Conservation (phyloP, 2,888 invertebrate genomes). For the Diplazon laetatorius region DNA sequence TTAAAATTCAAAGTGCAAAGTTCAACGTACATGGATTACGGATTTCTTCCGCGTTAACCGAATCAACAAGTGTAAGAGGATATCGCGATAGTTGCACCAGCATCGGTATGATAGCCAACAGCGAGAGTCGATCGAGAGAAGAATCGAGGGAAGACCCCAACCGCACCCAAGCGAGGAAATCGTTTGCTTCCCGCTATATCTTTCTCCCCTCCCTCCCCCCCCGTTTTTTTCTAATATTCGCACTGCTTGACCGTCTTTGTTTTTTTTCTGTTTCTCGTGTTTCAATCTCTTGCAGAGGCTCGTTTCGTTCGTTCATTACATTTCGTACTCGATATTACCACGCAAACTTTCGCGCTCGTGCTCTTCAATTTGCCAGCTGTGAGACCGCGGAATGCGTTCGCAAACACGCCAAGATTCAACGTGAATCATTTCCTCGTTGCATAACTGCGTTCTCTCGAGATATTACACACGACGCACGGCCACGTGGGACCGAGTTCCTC, state of each 20-base stretch:
- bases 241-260: background rate
- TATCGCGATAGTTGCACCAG: background rate
- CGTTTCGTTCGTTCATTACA: background rate
- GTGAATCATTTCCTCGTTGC: background rate
- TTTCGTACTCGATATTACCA: background rate
- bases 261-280: background rate
- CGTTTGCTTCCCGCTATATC: slow-evolving; percentile 3
- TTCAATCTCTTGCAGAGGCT: slow-evolving; percentile 14
- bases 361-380: slow-evolving; percentile 50
- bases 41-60: background rate
- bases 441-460: background rate
- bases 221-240: no score
- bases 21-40: background rate
- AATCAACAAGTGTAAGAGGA: background rate
- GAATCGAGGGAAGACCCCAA: slow-evolving; percentile 7
- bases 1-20: no score
- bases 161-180: slow-evolving; percentile 36
- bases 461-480: background rate
- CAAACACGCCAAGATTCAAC: slow-evolving; percentile 20
- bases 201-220: slow-evolving; percentile 14
- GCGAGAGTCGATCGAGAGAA: no score
- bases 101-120: slow-evolving; percentile 36
- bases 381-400: slow-evolving; percentile 47
- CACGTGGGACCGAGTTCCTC: background rate
- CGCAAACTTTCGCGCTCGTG: slow-evolving; percentile 11